A percentile compares a stretch with the other conserved stretches of the same genome.
phyloP scores from a whole-genome alignment of 2,113 vertebrate genomes.

The Acrocephalus kingi region DNA sequence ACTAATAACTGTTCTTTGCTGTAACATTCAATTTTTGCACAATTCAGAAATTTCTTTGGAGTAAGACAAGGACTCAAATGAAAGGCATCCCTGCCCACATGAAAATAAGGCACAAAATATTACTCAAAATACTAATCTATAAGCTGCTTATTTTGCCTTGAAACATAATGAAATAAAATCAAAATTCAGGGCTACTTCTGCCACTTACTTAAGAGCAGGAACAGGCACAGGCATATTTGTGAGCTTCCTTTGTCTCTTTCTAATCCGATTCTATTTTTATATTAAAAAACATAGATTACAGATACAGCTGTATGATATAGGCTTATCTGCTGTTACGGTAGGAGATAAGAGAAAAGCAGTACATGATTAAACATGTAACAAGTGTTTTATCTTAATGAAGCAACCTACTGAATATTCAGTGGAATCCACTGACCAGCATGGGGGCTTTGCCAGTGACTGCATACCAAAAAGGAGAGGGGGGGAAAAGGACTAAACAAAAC shows the following conservation, averaged over 20 bases:
- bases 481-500: neutral
- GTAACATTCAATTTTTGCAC: neutral
- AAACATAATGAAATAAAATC: conserved; percentile 16
- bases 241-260: neutral
- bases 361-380: conserved; percentile 43
- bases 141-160: conserved; percentile 52
- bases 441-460: conserved; percentile 1
- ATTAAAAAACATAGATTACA: neutral
- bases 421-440: neutral
- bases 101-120: conserved; percentile 61
- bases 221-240: neutral
- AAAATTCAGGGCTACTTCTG: conserved; percentile 44
- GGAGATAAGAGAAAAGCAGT: conserved; percentile 28
- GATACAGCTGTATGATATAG: neutral
- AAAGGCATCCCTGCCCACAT: conserved; percentile 26
- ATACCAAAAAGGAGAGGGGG: neutral
- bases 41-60: conserved; percentile 19
- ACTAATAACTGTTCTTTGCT: neutral
- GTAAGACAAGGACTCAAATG: conserved; percentile 1
- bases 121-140: conserved; percentile 64
- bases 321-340: neutral
- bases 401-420: conserved; percentile 47
- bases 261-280: neutral
- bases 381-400: conserved; percentile 36
- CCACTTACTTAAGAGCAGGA: neutral